A percentile compares a stretch with the other conserved stretches of the same genome.
Evolutionary conservation across 2,113 vertebrate species (phyloP).

Genomic region (Myotis yumanensis): DNA sequence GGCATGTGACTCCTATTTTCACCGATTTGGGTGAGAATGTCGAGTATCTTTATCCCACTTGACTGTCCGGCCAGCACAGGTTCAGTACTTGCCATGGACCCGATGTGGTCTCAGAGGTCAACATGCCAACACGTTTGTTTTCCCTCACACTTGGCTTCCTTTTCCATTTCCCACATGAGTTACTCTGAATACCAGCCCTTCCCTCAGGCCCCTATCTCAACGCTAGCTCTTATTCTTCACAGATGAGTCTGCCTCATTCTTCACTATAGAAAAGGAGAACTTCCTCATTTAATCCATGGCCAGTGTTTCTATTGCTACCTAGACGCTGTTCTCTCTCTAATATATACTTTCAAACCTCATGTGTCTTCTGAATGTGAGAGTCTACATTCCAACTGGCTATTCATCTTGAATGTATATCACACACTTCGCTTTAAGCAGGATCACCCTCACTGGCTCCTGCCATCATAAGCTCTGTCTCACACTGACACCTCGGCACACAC

Average conservation of each 20-base stretch:
- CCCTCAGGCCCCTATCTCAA: neutral
- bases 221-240: neutral
- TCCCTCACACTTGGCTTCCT: neutral
- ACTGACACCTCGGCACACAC: rapidly evolving
- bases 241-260: neutral
- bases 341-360: neutral
- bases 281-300: neutral
- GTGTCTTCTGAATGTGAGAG: neutral
- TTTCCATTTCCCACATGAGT: neutral
- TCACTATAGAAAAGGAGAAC: neutral
- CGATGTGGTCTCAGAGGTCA: rapidly evolving
- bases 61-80: neutral
- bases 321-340: neutral
- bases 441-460: neutral
- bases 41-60: neutral
- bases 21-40: neutral
- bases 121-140: rapidly evolving
- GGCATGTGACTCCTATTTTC: neutral
- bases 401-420: neutral
- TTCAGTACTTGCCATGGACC: rapidly evolving
- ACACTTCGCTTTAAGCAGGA: neutral
- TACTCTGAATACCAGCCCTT: neutral
- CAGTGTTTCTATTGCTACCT: neutral
- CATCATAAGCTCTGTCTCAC: neutral
- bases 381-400: neutral